A percentile compares a stretch with the other conserved stretches of the same genome.
Conservation (phyloP, 2,797 vertebrate genomes). For the Sandelia bainsii region DNA sequence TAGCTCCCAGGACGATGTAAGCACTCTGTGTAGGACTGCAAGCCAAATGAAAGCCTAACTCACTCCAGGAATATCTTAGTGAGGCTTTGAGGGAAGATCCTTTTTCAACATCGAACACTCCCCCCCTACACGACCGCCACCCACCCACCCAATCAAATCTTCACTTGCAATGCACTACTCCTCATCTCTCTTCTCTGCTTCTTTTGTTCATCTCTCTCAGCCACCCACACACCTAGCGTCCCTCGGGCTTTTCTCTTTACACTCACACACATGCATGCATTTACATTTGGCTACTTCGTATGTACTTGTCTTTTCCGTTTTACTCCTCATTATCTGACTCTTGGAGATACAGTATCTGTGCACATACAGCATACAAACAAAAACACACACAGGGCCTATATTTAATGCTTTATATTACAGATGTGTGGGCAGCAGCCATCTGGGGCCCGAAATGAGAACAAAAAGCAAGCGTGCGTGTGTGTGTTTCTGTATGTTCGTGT, state of each 20-base stretch:
- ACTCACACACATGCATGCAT: slow-evolving; percentile 60
- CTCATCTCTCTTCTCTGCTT: slow-evolving; percentile 78
- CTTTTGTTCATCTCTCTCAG: slow-evolving; percentile 86
- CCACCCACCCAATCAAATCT: slow-evolving; percentile 76
- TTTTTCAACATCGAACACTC: slow-evolving; percentile 68
- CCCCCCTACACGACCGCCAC: slow-evolving; percentile 50
- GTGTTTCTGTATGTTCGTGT: slow-evolving; percentile 50
- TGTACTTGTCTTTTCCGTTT: slow-evolving; percentile 35
- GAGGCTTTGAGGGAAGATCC: slow-evolving; percentile 79
- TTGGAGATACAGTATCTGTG: slow-evolving; percentile 17
- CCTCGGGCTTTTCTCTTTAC: slow-evolving; percentile 78
- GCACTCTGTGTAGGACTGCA: slow-evolving; percentile 60
- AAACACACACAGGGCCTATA: slow-evolving; percentile 69
- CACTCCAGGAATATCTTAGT: slow-evolving; percentile 78
- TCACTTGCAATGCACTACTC: slow-evolving; percentile 73
- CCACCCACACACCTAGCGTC: slow-evolving; percentile 84
- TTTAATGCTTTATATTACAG: slow-evolving; percentile 86
- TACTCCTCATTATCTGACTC: slow-evolving; percentile 33
- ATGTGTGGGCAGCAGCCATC: slow-evolving; percentile 97
- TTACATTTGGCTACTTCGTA: slow-evolving; percentile 71
- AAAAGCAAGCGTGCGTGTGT: slow-evolving; percentile 53
- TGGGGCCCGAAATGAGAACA: slow-evolving; percentile 81
- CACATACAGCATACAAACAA: slow-evolving; percentile 1
- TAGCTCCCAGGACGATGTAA: slow-evolving; percentile 54
- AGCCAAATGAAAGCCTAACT: slow-evolving; percentile 72